phyloP scores from a whole-genome alignment of 2,113 vertebrate genomes.

The Aegotheles bennettii region DNA sequence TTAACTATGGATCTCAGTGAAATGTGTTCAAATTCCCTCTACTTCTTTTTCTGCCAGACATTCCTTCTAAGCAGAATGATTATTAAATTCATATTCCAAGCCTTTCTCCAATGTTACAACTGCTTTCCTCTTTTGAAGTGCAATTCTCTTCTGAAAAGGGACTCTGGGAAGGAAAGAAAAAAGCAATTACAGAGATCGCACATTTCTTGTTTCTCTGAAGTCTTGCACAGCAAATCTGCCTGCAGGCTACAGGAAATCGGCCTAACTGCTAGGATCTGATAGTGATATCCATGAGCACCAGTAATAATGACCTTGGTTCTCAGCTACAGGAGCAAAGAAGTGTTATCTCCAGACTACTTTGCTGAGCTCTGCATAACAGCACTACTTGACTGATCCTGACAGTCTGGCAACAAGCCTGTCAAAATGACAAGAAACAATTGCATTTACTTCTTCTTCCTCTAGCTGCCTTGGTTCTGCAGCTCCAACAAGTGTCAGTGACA shows the following conservation, averaged over 20 bases:
- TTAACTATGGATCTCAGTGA: neutral
- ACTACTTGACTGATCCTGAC: neutral
- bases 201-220: neutral
- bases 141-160: neutral
- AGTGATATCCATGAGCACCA: neutral
- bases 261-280: neutral
- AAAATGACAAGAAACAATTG: neutral
- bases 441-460: neutral
- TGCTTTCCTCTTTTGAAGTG: neutral
- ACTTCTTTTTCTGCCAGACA: neutral
- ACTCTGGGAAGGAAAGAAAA: neutral
- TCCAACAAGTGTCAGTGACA: neutral
- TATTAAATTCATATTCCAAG: constrained; percentile 25
- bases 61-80: neutral
- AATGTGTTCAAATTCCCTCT: neutral
- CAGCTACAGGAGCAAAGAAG: neutral
- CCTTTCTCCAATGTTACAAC: neutral
- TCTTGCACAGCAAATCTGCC: neutral
- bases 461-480: neutral
- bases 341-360: neutral
- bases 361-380: neutral
- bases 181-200: neutral
- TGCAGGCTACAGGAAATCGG: neutral
- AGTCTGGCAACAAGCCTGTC: neutral
- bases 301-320: neutral